These are phyloP conservation scores for Hyppa rectilinea DNA, from an alignment of 2,888 invertebrate genomes.

Conservation along the genomic window DNA sequence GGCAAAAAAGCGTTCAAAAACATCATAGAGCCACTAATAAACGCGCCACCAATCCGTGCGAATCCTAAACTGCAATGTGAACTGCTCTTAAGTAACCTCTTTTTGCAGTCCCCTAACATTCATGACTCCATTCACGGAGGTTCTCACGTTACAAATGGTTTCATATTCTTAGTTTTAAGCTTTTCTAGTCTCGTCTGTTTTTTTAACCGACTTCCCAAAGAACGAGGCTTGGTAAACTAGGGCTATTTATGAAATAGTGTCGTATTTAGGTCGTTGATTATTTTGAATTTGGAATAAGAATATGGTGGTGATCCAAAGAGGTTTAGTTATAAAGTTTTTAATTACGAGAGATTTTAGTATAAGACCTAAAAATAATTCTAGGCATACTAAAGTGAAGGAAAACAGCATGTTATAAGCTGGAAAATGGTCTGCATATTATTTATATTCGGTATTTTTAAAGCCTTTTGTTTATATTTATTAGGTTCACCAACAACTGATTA, in stretches of 20 bases:
- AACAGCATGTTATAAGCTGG: not conserved
- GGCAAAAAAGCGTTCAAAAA: not conserved
- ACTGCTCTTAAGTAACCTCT: constrained; percentile 34
- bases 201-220: constrained; percentile 50
- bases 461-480: constrained; percentile 27
- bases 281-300: not conserved
- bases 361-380: too few species aligned
- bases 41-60: not conserved
- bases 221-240: constrained; percentile 23
- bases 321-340: not conserved
- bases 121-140: constrained; percentile 57
- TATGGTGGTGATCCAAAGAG: not conserved
- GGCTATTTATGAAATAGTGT: constrained; percentile 2
- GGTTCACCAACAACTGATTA: too few species aligned
- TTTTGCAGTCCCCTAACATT: constrained; percentile 55
- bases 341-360: not conserved
- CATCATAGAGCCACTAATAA: not conserved
- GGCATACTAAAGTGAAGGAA: not conserved
- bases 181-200: constrained; percentile 48
- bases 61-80: constrained; percentile 20
- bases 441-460: not conserved
- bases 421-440: not conserved
- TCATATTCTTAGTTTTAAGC: constrained; percentile 51
- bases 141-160: constrained; percentile 57
- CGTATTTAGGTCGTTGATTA: not conserved